phyloP scores from a whole-genome alignment of 2,888 invertebrate genomes.

The Drosophila niveifrons region DNA sequence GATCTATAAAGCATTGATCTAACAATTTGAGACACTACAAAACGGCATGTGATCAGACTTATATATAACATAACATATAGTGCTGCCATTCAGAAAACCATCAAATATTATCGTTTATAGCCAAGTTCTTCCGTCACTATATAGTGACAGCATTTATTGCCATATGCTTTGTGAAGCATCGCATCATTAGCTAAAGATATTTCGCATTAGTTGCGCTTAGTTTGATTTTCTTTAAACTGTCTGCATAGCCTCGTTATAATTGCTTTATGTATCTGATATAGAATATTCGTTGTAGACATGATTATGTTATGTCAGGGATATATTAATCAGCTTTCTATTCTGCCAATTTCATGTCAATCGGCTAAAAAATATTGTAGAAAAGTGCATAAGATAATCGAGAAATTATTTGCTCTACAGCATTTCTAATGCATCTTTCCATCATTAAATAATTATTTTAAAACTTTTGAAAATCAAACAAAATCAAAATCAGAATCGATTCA shows the following conservation, averaged over 20 bases:
- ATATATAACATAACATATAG: no score
- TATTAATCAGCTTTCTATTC: not conserved
- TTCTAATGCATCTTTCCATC: not conserved
- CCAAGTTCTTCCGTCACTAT: not conserved
- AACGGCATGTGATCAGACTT: not conserved
- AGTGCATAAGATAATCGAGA: not conserved
- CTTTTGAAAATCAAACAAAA: no score
- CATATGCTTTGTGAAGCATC: conserved; percentile 32
- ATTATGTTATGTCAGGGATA: not conserved
- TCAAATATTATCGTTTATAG: not conserved
- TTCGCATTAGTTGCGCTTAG: conserved; percentile 66
- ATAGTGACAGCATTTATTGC: conserved; percentile 10
- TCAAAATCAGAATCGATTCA: no score
- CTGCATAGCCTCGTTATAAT: conserved; percentile 31
- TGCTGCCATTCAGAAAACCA: conserved; percentile 5
- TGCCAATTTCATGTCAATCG: not conserved
- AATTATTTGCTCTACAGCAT: not conserved
- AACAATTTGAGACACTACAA: not conserved
- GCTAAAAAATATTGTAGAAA: not conserved
- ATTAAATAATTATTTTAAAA: not conserved
- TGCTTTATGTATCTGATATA: conserved; percentile 15
- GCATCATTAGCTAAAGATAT: conserved; percentile 54
- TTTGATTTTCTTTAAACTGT: conserved; percentile 35
- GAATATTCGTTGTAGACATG: not conserved
- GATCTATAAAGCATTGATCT: not conserved